Base-by-base conservation (phyloP, 2,888 invertebrate genomes). In the Hirtodrosophila confusa region DNA sequence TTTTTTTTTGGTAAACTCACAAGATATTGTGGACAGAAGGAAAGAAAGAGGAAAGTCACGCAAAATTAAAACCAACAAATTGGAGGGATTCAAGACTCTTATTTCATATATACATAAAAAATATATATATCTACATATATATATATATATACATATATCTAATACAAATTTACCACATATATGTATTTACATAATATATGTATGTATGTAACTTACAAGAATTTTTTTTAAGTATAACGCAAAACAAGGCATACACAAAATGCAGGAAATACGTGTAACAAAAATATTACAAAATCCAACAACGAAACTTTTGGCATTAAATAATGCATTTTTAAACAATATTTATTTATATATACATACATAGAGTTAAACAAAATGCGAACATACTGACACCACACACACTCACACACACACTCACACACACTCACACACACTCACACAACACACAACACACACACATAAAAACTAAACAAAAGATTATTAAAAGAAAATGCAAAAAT, bases 11-110 rank as follows among this genome's bases (percentile, higher is more conserved):
- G 1, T 4, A 31, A 55, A 49, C 41, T 56, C 47, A 65, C 43
- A 55, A 39, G 43, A 11, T 54, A 11, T 31, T 50, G 37, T n/a
- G 10, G 39, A 11, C 40, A 23, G 27, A 10, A 37, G 5, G 7
- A 37, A 33, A 57, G 9, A 33, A 9, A 17, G 41, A 40, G 27
- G 27, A 4, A 27, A 73, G 61, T 17, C 61, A 69, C 50, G 62
- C 10, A 72, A 47, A 72, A 31, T 41, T 40, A n/a, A 60, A 65
- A 69, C 45, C 48, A 75, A 79, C 74, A 74, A 75, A 75, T 84
- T 89, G 90, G 91, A 91, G 91, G 91, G 90, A 89, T 88, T 89
- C 89, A 90, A 91, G 91, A 91, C 91, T 91, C 90, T 91, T 88
- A 80, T 88, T 89, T 89, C 75, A 61, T 77, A 87, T 64, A 73